Percentiles rank a stretch among this genome's conserved stretches.
phyloP scores from a whole-genome alignment of 2,888 invertebrate species.

The Ceriagrion tenellum region DNA sequence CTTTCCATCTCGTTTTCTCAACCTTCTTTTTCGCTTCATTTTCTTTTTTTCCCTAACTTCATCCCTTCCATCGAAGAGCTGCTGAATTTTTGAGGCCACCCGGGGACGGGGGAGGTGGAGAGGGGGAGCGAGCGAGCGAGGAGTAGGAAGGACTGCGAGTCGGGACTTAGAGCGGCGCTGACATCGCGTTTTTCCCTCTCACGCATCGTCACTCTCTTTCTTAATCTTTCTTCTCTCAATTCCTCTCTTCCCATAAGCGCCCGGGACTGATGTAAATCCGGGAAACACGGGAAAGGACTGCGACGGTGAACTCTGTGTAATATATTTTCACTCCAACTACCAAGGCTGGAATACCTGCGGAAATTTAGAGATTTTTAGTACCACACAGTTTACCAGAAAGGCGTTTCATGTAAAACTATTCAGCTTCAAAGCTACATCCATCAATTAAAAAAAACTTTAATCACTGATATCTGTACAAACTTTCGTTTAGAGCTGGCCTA shows the following conservation, averaged over 20 bases:
- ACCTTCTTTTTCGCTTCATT: not conserved
- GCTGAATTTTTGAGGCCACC: conserved; percentile 40
- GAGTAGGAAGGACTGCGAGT: not conserved
- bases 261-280: not conserved
- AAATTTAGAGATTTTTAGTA: not conserved
- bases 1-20: not conserved
- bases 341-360: not conserved
- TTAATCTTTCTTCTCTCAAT: not conserved
- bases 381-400: not conserved
- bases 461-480: too few relatives aligned
- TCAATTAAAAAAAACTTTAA: too few relatives aligned
- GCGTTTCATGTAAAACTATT: too few relatives aligned
- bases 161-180: not conserved
- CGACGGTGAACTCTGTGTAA: not conserved
- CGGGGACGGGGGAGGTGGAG: not conserved
- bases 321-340: not conserved
- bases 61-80: not conserved
- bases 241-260: not conserved
- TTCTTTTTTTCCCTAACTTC: not conserved
- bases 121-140: not conserved
- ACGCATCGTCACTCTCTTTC: conserved; percentile 18
- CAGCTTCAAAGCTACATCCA: too few relatives aligned
- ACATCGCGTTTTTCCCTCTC: conserved; percentile 48
- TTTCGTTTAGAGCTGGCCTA: too few relatives aligned
- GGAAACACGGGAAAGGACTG: not conserved